phyloP scores from a whole-genome alignment of 1,140 invertebrate species.

The Plectrocnemia conspersa region DNA sequence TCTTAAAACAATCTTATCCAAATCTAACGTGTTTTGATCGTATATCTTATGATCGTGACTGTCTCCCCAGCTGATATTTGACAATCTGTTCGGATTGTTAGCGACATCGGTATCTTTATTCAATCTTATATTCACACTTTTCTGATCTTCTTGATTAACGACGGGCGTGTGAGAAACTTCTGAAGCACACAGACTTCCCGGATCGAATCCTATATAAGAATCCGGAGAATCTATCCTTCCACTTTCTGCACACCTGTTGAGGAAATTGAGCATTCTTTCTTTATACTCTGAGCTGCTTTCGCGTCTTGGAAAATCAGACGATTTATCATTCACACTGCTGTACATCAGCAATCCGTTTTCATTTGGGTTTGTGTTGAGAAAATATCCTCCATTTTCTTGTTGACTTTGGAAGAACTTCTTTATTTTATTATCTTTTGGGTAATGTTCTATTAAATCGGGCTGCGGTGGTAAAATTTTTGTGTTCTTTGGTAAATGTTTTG shows the following conservation, averaged over 20 bases:
- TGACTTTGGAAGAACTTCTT: conserved; percentile 52
- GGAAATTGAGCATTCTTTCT: conserved; percentile 50
- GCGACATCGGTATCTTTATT: not conserved
- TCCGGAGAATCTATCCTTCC: conserved; percentile 14
- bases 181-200: conserved; percentile 26
- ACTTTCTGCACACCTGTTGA: conserved; percentile 38
- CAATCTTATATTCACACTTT: conserved; percentile 14
- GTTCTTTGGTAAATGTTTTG: conserved; percentile 44
- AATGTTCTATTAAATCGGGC: conserved; percentile 52
- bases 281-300: conserved; percentile 51
- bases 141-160: conserved; percentile 29
- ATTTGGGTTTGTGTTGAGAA: conserved; percentile 46
- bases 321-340: conserved; percentile 9
- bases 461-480: conserved; percentile 46
- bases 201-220: conserved; percentile 25
- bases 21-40: conserved; percentile 49
- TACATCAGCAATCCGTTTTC: conserved; percentile 31
- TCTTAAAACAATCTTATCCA: too few species aligned
- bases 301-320: conserved; percentile 38
- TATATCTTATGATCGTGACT: conserved; percentile 45
- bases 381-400: conserved; percentile 47
- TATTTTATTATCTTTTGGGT: conserved; percentile 49
- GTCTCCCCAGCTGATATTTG: conserved; percentile 47
- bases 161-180: not conserved
- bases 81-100: conserved; percentile 32